phyloP scores from a whole-genome alignment of 2,888 invertebrate species.

The Pollenia griseotomentosa region DNA sequence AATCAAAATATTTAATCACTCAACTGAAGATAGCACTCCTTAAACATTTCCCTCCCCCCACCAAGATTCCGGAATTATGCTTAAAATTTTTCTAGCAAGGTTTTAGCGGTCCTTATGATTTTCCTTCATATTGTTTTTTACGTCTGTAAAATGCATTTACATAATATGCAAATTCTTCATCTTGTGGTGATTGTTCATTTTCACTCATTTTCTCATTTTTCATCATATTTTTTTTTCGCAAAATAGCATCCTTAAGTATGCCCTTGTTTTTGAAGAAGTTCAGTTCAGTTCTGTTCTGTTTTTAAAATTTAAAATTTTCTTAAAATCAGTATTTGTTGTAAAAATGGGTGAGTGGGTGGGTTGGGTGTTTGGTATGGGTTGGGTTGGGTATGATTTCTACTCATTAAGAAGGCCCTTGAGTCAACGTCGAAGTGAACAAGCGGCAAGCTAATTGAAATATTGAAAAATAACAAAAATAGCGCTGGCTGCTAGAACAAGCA shows the following conservation, averaged over 20 bases:
- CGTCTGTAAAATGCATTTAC: slow-evolving; percentile 54
- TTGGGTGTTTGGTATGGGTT: not conserved
- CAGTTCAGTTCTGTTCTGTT: slow-evolving; percentile 24
- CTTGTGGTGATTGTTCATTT: slow-evolving; percentile 49
- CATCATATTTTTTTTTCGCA: slow-evolving; percentile 29
- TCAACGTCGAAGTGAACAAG: slow-evolving; percentile 70
- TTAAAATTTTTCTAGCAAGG: not conserved
- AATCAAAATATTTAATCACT: slow-evolving; percentile 28
- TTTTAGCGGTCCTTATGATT: slow-evolving; percentile 3
- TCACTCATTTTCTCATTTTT: slow-evolving; percentile 35
- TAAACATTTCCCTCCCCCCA: not conserved
- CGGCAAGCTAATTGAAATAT: slow-evolving; percentile 69
- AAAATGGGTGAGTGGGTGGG: not conserved
- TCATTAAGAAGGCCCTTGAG: slow-evolving; percentile 72
- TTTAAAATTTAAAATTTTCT: slow-evolving; percentile 58
- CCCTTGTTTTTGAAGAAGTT: slow-evolving; percentile 73
- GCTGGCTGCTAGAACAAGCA: not conserved
- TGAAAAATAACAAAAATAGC: slow-evolving; percentile 42
- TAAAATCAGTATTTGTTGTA: slow-evolving; percentile 28
- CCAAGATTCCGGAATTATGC: not conserved
- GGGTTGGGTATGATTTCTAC: slow-evolving; percentile 37
- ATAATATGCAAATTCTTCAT: slow-evolving; percentile 61
- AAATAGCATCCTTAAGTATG: slow-evolving; percentile 70
- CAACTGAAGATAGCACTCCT: not conserved
- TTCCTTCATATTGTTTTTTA: not conserved